Conservation (phyloP, 2,888 invertebrate genomes). For the Eupithecia inturbata region DNA sequence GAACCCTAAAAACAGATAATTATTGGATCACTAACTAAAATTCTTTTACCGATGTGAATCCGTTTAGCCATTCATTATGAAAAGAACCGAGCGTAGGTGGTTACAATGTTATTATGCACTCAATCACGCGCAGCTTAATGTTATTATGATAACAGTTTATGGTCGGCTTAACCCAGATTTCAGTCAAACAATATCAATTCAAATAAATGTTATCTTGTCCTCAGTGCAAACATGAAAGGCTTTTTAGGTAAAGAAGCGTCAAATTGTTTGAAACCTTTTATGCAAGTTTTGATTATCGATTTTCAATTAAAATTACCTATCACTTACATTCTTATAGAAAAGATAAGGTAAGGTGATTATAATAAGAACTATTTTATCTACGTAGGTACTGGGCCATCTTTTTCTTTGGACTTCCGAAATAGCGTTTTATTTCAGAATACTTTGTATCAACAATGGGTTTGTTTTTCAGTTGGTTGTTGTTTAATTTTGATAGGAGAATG, state of each 20-base stretch:
- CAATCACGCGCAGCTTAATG: slow-evolving; percentile 54
- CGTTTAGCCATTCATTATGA: slow-evolving; percentile 15
- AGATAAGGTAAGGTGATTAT: not conserved
- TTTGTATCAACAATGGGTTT: not conserved
- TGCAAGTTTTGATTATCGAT: not conserved
- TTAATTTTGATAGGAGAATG: not conserved
- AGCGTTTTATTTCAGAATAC: no score
- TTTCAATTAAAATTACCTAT: not conserved
- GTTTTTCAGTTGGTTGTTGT: not conserved
- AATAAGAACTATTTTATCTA: not conserved
- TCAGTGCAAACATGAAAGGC: slow-evolving; percentile 27
- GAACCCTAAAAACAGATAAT: slow-evolving; percentile 9
- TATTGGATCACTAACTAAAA: slow-evolving; percentile 6
- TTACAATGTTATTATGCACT: slow-evolving; percentile 48
- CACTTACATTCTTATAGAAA: not conserved
- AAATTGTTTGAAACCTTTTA: not conserved
- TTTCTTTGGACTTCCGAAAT: not conserved
- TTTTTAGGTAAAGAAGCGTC: not conserved
- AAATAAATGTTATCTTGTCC: slow-evolving; percentile 31
- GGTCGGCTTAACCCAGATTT: slow-evolving; percentile 65
- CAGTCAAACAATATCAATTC: slow-evolving; percentile 41
- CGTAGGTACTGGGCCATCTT: not conserved
- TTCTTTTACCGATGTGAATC: slow-evolving; percentile 3
- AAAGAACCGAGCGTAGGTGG: slow-evolving; percentile 29
- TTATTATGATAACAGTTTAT: slow-evolving; percentile 67